Percentiles rank a stretch among this genome's conserved stretches.
phyloP scores from a whole-genome alignment of 2,888 invertebrate species.

The Drosophila meridionalis region DNA sequence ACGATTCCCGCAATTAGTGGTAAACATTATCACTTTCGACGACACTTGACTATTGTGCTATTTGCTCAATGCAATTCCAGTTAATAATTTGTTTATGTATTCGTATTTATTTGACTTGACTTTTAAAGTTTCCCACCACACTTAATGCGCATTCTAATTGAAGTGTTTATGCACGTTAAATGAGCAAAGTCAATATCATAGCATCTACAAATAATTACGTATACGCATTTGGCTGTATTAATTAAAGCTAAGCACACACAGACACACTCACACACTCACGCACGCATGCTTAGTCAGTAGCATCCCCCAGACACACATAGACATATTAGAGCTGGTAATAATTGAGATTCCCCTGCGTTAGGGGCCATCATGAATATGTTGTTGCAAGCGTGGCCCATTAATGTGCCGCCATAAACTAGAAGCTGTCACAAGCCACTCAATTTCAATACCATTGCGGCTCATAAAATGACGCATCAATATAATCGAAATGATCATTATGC shows the following conservation, averaged over 20 bases:
- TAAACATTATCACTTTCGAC: constrained; percentile 16
- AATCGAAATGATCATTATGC: constrained; percentile 77
- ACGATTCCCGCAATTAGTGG: constrained; percentile 29
- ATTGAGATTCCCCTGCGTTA: constrained; percentile 54
- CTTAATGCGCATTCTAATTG: constrained; percentile 10
- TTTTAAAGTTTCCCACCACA: constrained; percentile 1
- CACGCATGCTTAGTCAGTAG: background rate
- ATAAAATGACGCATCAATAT: constrained; percentile 80
- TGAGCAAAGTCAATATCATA: constrained; percentile 19
- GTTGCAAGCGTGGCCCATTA: constrained; percentile 58
- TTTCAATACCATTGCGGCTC: constrained; percentile 80
- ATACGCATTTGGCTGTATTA: constrained; percentile 34
- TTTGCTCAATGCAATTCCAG: constrained; percentile 24
- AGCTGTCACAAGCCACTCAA: constrained; percentile 77
- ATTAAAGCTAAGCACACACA: constrained; percentile 47
- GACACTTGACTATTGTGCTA: constrained; percentile 1
- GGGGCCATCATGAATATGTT: constrained; percentile 59
- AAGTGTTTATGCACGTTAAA: constrained; percentile 6
- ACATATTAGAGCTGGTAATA: constrained; percentile 52
- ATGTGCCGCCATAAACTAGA: constrained; percentile 59
- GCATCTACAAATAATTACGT: constrained; percentile 40
- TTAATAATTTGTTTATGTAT: background rate
- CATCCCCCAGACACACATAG: constrained; percentile 15
- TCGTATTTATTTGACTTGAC: background rate
- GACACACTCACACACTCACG: constrained; percentile 7